Conservation (phyloP, 1,140 invertebrate species). For the Drosophila orosa region DNA sequence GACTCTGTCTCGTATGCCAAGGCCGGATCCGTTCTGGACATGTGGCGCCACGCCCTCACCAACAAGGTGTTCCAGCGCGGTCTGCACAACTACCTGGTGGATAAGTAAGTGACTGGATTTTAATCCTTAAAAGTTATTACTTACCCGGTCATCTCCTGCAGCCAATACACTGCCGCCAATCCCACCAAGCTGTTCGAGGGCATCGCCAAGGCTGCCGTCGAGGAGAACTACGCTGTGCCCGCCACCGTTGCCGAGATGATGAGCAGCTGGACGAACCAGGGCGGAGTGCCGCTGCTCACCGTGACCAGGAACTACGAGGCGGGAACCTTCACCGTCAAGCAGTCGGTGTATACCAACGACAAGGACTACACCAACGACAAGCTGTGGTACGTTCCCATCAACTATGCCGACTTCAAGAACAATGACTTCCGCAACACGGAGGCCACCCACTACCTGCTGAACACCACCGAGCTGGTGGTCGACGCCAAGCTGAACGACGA, state of each 20-base stretch:
- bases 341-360: conserved; percentile 83
- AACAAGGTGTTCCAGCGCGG: conserved; percentile 93
- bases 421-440: conserved; percentile 84
- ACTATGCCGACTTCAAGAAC: conserved; percentile 77
- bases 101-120: conserved; percentile 84
- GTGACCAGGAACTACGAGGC: conserved; percentile 85
- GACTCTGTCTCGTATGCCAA: conserved; percentile 91
- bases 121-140: not conserved
- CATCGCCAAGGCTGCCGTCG: conserved; percentile 86
- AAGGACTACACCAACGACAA: conserved; percentile 37
- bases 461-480: conserved; percentile 23
- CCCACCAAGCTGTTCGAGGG: conserved; percentile 88
- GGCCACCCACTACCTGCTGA: conserved; percentile 66
- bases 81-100: conserved; percentile 90
- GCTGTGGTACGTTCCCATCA: conserved; percentile 54
- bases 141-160: conserved; percentile 9
- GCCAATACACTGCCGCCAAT: conserved; percentile 85
- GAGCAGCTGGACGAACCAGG: conserved; percentile 89
- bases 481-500: conserved; percentile 41
- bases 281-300: conserved; percentile 87
- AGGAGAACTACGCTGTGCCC: conserved; percentile 53
- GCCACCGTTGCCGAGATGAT: conserved; percentile 84
- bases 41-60: conserved; percentile 97
- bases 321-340: conserved; percentile 79
- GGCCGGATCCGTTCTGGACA: conserved; percentile 91